Evolutionary conservation across 23 tunicate species (phyloP), one percentile per base, ranked within the genome.

Genomic region (Ascidia mentula): DNA sequence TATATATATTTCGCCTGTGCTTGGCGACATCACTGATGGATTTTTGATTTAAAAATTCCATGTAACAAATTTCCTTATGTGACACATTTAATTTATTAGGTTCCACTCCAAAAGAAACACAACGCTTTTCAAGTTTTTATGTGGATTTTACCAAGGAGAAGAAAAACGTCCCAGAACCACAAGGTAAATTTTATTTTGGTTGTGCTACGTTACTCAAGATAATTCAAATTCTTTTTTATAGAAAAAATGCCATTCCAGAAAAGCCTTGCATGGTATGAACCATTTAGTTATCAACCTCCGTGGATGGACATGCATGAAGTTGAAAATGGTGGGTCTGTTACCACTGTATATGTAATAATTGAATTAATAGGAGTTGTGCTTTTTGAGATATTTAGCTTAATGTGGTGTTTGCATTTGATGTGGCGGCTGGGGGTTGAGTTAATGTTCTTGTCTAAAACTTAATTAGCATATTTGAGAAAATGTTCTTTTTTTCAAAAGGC

Each of bases 191-290:
- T 20, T 20, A 28, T 53, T 26, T 53, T 53, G 22, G 22, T 26
- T 53, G 12, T 42, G 53, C 53, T 42, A 42, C 12, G 15, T 42
- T 42, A 42, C 15, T 9, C 53, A 15, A 9, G 12, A 15, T 9
- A 42, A 15, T 42, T 42, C 22, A 75, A 75, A 75, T 18, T 45
- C 36, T 6, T 76, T 76, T 40, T 53, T 30, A 32, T 71, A 79
- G 83, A 36, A 36, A 79, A 33, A 33, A 22, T 38, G 18, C 46
- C 35, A 5, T 32, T 70, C 1, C 79, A 40, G 18, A 36, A 73
- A 53, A 60, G 90, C 26, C 80, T 91, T 15, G 97, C 97, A 22
- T 91, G 97, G 97, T 91, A 91, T 45, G 97, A 91, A 72, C 97
- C 97, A 20, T 91, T 79, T 65, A 32, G 75, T 34, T 91, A 85